Evolutionary conservation across 92 coral and sea anemone genomes (phyloP), one percentile per base, ranked within the genome.

Genomic region (Pocillopora meandrina): DNA sequence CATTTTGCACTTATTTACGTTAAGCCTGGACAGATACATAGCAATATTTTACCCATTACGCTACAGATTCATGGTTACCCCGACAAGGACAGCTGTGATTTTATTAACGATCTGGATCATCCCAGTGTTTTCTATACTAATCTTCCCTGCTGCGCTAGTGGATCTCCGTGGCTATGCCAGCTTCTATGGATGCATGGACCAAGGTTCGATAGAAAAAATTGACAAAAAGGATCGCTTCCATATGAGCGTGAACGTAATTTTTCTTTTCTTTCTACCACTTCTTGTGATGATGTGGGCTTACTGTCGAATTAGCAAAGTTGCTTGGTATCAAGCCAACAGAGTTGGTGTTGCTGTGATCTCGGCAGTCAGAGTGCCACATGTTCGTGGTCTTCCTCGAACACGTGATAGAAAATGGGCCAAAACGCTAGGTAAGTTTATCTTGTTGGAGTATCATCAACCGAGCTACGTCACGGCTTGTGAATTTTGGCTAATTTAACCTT

Each of bases 241-340:
- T 62, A 76, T 81, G 77, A 72, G 76, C 19, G 11, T 79, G 4
- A 88, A 88, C 61, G 91, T 81, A 8, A 31, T 56, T 0, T 55
- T 91, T 78, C 79, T 91, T 33, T 91, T 91, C 84, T 73, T 80
- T 71, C 31, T 76, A 16, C 94, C 94, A 60, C 83, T 91, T 63
- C 17, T 88, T 9, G 84, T 63, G 16, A 91, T 91, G 91, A 76
- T 88, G 83, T 86, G 69, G 76, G 85, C 86, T 23, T 87, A 91
- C 52, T 73, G 71, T 60, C 82, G 84, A 23, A 88, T 91, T 49
- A 90, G 91, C 62, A 91, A 88, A 61, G 83, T 88, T 35, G 90
- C 94, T 71, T 88, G 94, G 94, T 91, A 91, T 87, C 94, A 91
- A 91, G 86, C 94, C 21, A 91, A 78, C 85, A 81, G 94, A 18